Evolutionary conservation across 2,797 vertebrate species (phyloP).

Genomic region (Bovichtus variegatus): DNA sequence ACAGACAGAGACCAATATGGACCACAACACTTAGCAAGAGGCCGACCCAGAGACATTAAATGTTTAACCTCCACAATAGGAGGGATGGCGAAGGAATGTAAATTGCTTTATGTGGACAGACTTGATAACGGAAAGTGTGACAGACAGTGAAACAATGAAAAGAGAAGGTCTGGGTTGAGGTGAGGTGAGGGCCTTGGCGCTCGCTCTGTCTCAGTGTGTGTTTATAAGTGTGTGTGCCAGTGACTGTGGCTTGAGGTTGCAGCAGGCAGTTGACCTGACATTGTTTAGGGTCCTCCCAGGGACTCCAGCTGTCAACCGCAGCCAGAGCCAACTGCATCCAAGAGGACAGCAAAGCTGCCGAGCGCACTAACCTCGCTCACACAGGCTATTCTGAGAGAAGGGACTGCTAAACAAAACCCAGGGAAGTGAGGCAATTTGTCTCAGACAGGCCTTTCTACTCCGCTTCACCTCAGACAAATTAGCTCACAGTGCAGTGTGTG

Average conservation of each 20-base stretch:
- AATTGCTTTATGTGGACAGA: slow-evolving; percentile 38
- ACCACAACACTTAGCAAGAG: slow-evolving; percentile 48
- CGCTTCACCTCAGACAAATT: slow-evolving; percentile 45
- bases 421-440: slow-evolving; percentile 46
- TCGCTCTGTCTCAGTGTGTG: background rate
- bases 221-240: slow-evolving; percentile 18
- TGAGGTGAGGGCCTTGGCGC: slow-evolving; percentile 44
- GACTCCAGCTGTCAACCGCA: slow-evolving; percentile 62
- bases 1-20: slow-evolving; percentile 30
- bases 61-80: slow-evolving; percentile 26
- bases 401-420: slow-evolving; percentile 28
- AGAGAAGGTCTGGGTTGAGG: slow-evolving; percentile 43
- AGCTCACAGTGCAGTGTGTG: slow-evolving; percentile 10
- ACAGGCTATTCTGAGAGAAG: slow-evolving; percentile 10
- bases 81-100: slow-evolving; percentile 34
- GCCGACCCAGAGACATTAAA: slow-evolving; percentile 14
- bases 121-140: slow-evolving; percentile 30
- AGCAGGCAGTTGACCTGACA: slow-evolving; percentile 59
- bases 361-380: slow-evolving; percentile 5
- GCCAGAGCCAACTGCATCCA: slow-evolving; percentile 42
- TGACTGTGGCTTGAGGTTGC: slow-evolving; percentile 55
- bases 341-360: slow-evolving; percentile 45
- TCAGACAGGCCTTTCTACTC: slow-evolving; percentile 33
- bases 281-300: slow-evolving; percentile 60
- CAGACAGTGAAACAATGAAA: slow-evolving; percentile 27